Conservation (phyloP, 2,888 invertebrate species). For the Amblyteles armatorius region DNA sequence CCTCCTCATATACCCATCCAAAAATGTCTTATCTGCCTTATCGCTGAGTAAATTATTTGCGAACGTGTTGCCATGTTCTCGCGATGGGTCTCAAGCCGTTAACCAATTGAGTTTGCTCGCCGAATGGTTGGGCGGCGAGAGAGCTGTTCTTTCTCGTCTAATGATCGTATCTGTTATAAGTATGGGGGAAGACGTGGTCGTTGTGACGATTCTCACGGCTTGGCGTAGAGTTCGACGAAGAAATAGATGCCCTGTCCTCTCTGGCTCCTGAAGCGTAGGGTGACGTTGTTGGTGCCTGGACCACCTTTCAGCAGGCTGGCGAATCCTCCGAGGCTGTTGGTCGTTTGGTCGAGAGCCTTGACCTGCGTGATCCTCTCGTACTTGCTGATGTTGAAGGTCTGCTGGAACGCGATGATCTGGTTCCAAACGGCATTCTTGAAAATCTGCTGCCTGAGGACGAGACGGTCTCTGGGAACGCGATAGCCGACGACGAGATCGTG, state of each 20-base stretch:
- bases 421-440: slow-evolving; percentile 75
- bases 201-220: slow-evolving; percentile 7
- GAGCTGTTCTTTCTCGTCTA: too few relatives aligned
- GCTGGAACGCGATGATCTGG: slow-evolving; percentile 70
- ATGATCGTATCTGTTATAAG: too few relatives aligned
- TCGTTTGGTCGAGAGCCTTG: slow-evolving; percentile 82
- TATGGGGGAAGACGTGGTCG: too few relatives aligned
- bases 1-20: background rate
- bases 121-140: too few relatives aligned
- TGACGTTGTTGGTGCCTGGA: slow-evolving; percentile 79
- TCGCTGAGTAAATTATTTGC: slow-evolving; percentile 23
- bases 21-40: slow-evolving; percentile 12
- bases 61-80: background rate
- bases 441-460: slow-evolving; percentile 70
- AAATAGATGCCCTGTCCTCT: slow-evolving; percentile 84
- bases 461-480: slow-evolving; percentile 72
- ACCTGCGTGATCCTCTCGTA: slow-evolving; percentile 81
- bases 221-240: slow-evolving; percentile 83
- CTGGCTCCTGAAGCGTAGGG: slow-evolving; percentile 84
- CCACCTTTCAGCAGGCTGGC: slow-evolving; percentile 83
- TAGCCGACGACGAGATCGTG: slow-evolving; percentile 69
- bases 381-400: slow-evolving; percentile 70
- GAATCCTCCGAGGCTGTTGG: slow-evolving; percentile 84
- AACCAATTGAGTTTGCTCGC: background rate
- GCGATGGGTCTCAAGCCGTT: background rate